phyloP scores from a whole-genome alignment of 2,888 invertebrate species.

The Gordius sp. region DNA sequence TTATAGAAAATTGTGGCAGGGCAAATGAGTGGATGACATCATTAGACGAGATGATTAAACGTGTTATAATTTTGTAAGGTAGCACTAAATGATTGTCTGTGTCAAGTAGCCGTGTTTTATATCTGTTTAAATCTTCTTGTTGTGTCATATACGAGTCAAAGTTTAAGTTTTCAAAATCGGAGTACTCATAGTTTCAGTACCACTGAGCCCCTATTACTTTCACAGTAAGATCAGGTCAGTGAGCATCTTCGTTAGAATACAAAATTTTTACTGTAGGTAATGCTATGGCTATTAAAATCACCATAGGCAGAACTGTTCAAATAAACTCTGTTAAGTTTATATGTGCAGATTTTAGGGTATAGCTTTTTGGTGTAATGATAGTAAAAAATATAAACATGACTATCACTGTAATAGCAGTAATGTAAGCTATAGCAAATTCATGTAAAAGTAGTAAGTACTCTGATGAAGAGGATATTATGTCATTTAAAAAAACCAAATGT shows the following conservation, averaged over 20 bases:
- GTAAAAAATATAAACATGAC: no score
- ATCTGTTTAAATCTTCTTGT: slow-evolving; percentile 22
- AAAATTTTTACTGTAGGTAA: slow-evolving; percentile 23
- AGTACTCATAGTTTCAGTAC: slow-evolving; percentile 28
- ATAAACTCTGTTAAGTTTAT: no score
- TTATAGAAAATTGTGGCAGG: no score
- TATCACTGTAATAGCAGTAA: no score
- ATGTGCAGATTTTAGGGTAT: no score
- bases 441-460: no score
- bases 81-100: slow-evolving; percentile 26
- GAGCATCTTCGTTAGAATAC: slow-evolving; percentile 25
- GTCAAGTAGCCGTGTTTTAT: slow-evolving; percentile 26
- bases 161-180: slow-evolving; percentile 24
- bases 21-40: no score
- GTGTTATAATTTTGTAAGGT: slow-evolving; percentile 24
- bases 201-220: slow-evolving; percentile 28
- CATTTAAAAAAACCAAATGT: no score
- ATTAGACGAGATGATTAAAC: slow-evolving; percentile 25
- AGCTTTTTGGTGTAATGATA: no score
- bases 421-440: no score
- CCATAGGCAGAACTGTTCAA: slow-evolving; percentile 24
- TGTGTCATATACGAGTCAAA: slow-evolving; percentile 28
- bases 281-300: slow-evolving; percentile 25
- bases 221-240: slow-evolving; percentile 23
- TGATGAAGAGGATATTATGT: no score